phyloP scores from a whole-genome alignment of 2,888 invertebrate species.

The Cyclophora punctaria region DNA sequence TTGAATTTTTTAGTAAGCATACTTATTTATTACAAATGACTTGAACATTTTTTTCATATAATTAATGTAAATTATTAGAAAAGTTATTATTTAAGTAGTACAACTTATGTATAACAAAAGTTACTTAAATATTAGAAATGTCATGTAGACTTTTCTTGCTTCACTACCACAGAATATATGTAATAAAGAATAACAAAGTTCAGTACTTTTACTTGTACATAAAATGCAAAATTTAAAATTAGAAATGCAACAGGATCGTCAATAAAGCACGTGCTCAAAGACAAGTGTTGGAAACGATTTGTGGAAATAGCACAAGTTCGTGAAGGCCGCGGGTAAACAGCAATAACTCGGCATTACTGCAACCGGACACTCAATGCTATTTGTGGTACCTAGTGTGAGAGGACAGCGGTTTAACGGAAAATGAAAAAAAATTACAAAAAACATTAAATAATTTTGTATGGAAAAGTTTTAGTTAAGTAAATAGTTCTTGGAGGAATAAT shows the following conservation, averaged over 20 bases:
- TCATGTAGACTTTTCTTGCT: too few relatives aligned
- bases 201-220: too few relatives aligned
- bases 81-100: not conserved
- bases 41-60: not conserved
- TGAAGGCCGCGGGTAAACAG: slow-evolving; percentile 67
- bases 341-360: slow-evolving; percentile 61
- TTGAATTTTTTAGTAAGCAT: slow-evolving; percentile 8
- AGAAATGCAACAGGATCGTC: slow-evolving; percentile 21
- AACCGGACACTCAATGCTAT: slow-evolving; percentile 40
- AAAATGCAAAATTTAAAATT: slow-evolving; percentile 1
- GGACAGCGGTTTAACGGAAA: slow-evolving; percentile 4
- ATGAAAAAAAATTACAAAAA: too few relatives aligned
- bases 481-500: too few relatives aligned
- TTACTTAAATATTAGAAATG: too few relatives aligned
- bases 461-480: too few relatives aligned
- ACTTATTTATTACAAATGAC: not conserved
- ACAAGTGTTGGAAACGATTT: slow-evolving; percentile 56
- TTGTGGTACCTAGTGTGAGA: slow-evolving; percentile 16
- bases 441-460: too few relatives aligned
- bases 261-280: slow-evolving; percentile 58
- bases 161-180: too few relatives aligned
- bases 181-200: too few relatives aligned
- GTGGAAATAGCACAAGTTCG: slow-evolving; percentile 56
- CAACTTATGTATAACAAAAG: too few relatives aligned
- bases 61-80: not conserved